Percentiles rank a stretch among this genome's conserved stretches.
phyloP scores from a whole-genome alignment of 2,888 invertebrate genomes.

The Chironomus tentans region DNA sequence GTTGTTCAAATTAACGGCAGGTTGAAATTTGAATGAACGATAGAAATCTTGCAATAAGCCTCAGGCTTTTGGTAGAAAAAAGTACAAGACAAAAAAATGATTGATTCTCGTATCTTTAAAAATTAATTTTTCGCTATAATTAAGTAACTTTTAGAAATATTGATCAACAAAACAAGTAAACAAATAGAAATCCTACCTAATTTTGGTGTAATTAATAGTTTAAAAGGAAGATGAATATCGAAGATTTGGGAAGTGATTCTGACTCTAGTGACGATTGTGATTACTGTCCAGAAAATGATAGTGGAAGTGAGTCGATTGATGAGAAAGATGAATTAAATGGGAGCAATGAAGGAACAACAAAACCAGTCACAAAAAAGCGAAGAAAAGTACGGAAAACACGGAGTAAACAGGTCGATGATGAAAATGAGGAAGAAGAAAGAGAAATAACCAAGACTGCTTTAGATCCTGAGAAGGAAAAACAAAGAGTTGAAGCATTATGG shows the following conservation, averaged over 20 bases:
- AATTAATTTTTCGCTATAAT: too few species aligned
- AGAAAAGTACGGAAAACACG: background rate
- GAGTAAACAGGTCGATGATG: constrained; percentile 42
- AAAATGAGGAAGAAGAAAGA: constrained; percentile 49
- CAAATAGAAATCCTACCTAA: too few species aligned
- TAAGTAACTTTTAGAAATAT: too few species aligned
- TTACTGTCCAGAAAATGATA: constrained; percentile 34
- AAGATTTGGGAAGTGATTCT: background rate
- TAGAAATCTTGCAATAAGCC: too few species aligned
- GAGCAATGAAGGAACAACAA: constrained; percentile 34
- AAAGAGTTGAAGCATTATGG: constrained; percentile 68
- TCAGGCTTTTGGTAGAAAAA: too few species aligned
- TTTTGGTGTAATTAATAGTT: too few species aligned
- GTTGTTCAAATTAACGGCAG: too few species aligned
- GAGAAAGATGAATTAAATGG: constrained; percentile 70
- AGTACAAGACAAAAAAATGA: too few species aligned
- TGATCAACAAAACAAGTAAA: too few species aligned
- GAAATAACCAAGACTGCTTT: constrained; percentile 38
- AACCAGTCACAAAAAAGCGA: background rate
- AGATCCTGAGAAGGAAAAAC: constrained; percentile 56
- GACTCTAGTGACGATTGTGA: background rate
- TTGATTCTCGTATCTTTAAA: too few species aligned
- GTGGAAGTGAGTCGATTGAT: constrained; percentile 47
- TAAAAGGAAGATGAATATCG: background rate
- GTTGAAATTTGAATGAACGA: too few species aligned